Percentiles rank a stretch among this genome's conserved stretches.
Conservation (phyloP, 2,888 invertebrate genomes). For the Drosophila melanosoma region DNA sequence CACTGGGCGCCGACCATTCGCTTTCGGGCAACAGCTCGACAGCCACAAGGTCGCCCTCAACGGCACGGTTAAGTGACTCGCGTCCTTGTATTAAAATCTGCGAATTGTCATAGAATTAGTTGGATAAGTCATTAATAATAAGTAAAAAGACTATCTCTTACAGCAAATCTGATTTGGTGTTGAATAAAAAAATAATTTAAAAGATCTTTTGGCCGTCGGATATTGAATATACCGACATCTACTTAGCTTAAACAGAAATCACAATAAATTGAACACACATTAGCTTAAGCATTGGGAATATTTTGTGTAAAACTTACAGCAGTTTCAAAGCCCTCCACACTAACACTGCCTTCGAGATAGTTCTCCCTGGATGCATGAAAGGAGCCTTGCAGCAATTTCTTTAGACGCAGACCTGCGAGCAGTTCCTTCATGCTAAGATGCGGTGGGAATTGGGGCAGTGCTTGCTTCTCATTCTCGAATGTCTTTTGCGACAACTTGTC, state of each 20-base stretch:
- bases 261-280: background rate
- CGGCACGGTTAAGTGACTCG: constrained; percentile 94
- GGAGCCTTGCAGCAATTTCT: constrained; percentile 91
- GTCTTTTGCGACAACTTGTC: constrained; percentile 93
- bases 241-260: background rate
- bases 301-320: constrained; percentile 87
- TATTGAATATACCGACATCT: background rate
- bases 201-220: background rate
- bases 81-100: constrained; percentile 94
- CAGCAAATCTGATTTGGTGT: background rate
- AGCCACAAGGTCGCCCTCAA: constrained; percentile 97
- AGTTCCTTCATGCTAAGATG: constrained; percentile 92
- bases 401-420: constrained; percentile 91
- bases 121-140: background rate
- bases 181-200: background rate
- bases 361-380: constrained; percentile 96
- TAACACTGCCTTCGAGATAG: constrained; percentile 95
- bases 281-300: background rate
- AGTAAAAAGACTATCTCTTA: background rate
- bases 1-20: constrained; percentile 96
- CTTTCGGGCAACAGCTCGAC: constrained; percentile 94
- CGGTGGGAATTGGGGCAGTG: constrained; percentile 91
- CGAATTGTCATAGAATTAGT: constrained; percentile 15
- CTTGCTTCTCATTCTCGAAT: constrained; percentile 87
- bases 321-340: constrained; percentile 91